Evolutionary conservation across 2,888 invertebrate species (phyloP), one percentile per base, ranked within the genome.

Genomic region (Drosophila greeni): DNA sequence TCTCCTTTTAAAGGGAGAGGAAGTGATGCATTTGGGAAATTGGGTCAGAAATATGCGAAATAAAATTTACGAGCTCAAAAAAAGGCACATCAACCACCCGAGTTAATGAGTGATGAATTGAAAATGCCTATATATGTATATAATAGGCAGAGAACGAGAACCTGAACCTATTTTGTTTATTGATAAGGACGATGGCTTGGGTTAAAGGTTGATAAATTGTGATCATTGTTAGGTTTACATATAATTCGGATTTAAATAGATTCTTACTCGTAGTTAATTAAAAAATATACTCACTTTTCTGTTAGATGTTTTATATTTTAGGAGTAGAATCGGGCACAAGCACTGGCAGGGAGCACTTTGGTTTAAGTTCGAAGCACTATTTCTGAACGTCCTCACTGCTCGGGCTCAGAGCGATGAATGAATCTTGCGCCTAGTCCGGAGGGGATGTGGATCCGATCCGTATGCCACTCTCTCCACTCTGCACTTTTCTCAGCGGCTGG

Each of bases 141-240:
- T 11, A 6, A n/a, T 11, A 18, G 5, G 37, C 20, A 24, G 34
- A 20, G 18, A 18, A 29, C 18, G 45, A 45, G 29, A 45, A 45
- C 45, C 37, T 14, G 18, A 20, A 29, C 6, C 11, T 60, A 26
- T n/a, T 42, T 51, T 18, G 9, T 26, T 33, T 29, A 45, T 26
- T 55, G 24, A 76, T 67, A 55, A 65, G 66, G 31, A 52, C 43
- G 26, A 45, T 52, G 66, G 77, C 75, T 72, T 82, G 64, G 84
- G 83, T 74, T 81, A 85, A 75, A 86, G 87, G 86, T 86, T 86
- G 85, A 85, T 82, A 77, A 85, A 81, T 86, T 78, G 66, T 70
- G 72, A 73, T 45, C 24, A 5, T 14, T 8, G 18, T 45, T 18
- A 14, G 14, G 16, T 24, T 8, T 18, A n/a, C 31, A 9, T 40